Conservation (phyloP, 2,113 vertebrate genomes). For the Mustela lutreola region DNA sequence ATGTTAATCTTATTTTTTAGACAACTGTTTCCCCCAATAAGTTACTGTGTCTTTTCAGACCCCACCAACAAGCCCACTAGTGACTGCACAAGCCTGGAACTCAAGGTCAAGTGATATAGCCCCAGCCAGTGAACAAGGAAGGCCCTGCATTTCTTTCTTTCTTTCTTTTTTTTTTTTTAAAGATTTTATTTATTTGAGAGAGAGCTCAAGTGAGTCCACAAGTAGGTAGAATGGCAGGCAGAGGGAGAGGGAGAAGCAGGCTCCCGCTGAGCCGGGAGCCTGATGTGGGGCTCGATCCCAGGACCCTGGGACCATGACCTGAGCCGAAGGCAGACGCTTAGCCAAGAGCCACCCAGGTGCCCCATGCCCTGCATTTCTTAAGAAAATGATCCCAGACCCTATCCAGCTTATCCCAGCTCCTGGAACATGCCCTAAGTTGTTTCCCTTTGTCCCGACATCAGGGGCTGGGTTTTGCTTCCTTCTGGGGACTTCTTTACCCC, state of each 20-base stretch:
- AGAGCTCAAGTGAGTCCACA: no score
- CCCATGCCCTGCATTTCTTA: neutral
- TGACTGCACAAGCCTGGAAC: neutral
- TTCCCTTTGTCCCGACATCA: neutral
- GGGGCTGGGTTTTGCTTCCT: neutral
- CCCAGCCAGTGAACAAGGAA: neutral
- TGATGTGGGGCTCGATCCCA: no score
- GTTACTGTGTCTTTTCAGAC: neutral
- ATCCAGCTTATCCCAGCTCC: neutral
- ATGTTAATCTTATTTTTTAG: neutral
- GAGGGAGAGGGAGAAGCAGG: no score
- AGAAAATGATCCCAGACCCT: neutral
- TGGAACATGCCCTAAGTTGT: neutral
- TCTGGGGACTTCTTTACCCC: neutral
- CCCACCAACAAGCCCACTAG: neutral
- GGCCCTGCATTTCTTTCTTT: neutral
- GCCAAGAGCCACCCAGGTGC: no score
- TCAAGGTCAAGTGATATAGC: neutral
- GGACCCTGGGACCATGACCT: no score
- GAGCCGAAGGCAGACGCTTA: no score
- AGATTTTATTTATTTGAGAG: no score
- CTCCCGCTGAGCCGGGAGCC: no score
- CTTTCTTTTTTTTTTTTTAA: no score
- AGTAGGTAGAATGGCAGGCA: no score
- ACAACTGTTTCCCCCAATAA: neutral